Base-by-base conservation (phyloP, 2,888 invertebrate genomes). In the Tortrix viridana region DNA sequence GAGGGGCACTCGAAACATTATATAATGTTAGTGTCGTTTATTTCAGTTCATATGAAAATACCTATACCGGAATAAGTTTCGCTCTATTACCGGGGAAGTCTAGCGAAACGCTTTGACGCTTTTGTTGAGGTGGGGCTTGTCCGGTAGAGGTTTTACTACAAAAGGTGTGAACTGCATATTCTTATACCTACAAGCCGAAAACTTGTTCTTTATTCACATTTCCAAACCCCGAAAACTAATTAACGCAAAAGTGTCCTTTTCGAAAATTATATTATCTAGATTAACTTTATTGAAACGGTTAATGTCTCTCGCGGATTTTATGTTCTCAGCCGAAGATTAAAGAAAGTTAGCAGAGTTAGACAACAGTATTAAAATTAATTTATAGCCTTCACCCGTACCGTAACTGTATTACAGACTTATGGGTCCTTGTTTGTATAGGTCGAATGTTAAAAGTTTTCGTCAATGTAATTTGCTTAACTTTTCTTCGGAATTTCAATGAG, bases 351-450 rank as follows among this genome's bases (percentile, higher is more conserved):
- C 44, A 26, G 41, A 67, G 65, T 69, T 67, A 55, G 56, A 50
- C 37, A 65, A 63, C 60, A 65, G 66, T 65, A 57, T 68, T 68
- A 58, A 53, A 58, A 48, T 53, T 58, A 69, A 68, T 64, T 69
- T 69, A 67, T 69, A 66, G 65, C 62, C 41, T 61, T n/a, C 41
- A 41, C 41, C 41, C 41, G 2, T 26, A 26, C 46, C 49, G 61
- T 70, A 70, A 66, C 62, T 54, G 43, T 67, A 65, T 71, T 69
- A 69, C 62, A 64, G 60, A 57, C 48, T 61, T 66, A 59, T 60
- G 20, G 58, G 23, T 22, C 63, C 43, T 61, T 67, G 62, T 68
- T 73, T 74, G 66, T 69, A 70, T 68, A 67, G 70, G 71, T 57
- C 61, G 50, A 69, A 67, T 62, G 60, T 43, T 54, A 61, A 61